These are phyloP conservation scores for Lutjanus erythropterus DNA, from an alignment of 2,113 vertebrate genomes.

Conservation along the genomic window DNA sequence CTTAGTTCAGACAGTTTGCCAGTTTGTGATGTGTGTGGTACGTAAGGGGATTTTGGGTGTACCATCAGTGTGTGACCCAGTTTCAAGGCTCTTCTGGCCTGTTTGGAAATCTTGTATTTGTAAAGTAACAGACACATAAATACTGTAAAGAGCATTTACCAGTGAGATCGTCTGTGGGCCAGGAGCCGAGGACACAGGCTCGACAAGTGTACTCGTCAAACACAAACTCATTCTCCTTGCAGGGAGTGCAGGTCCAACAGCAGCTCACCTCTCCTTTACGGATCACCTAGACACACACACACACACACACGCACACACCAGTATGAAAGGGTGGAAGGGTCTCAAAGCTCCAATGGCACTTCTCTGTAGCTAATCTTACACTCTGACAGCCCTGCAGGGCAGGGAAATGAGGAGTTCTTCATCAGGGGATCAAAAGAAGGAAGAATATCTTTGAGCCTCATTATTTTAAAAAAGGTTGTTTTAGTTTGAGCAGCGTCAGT, in stretches of 20 bases:
- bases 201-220: constrained; percentile 98
- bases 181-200: constrained; percentile 93
- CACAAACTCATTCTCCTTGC: constrained; percentile 97
- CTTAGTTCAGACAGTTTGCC: constrained; percentile 19
- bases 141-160: constrained; percentile 84
- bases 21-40: not conserved
- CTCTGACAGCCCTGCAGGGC: constrained; percentile 31
- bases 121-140: constrained; percentile 4
- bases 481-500: not conserved
- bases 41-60: constrained; percentile 23
- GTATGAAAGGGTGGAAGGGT: constrained; percentile 31
- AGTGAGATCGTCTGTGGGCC: constrained; percentile 95
- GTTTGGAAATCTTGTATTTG: not conserved
- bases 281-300: constrained; percentile 88
- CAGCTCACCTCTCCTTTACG: constrained; percentile 99
- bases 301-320: not conserved
- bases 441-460: constrained; percentile 5
- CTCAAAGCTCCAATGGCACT: constrained; percentile 61
- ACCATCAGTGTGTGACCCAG: constrained; percentile 33
- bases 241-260: constrained; percentile 98
- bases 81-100: constrained; percentile 22
- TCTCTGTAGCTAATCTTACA: constrained; percentile 69
- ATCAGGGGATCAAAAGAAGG: constrained; percentile 34
- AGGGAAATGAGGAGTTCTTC: constrained; percentile 40
- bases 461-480: not conserved